These are phyloP conservation scores for Pollimyrus isidori DNA, from an alignment of 2,113 vertebrate genomes.

Conservation along the genomic window DNA sequence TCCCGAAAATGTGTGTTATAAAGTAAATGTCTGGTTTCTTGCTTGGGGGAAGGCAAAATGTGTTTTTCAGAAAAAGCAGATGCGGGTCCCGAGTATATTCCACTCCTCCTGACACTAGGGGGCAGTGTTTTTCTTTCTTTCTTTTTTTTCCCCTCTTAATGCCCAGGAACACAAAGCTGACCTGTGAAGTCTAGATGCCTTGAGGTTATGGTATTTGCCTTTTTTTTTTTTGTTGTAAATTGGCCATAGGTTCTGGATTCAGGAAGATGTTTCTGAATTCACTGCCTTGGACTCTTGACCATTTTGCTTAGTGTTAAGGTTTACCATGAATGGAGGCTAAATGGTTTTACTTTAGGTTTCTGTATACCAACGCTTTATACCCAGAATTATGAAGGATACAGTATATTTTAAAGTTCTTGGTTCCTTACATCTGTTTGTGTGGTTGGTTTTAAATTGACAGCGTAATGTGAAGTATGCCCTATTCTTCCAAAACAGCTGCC, in stretches of 20 bases:
- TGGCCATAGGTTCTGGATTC: neutral
- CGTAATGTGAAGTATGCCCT: neutral
- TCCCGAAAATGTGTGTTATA: neutral
- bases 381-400: neutral
- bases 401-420: neutral
- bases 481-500: neutral
- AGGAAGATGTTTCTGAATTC: neutral
- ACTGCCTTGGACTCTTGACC: neutral
- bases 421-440: neutral
- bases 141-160: neutral
- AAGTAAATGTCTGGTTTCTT: neutral
- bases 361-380: neutral
- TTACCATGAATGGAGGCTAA: neutral
- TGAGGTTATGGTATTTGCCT: neutral
- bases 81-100: neutral
- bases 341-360: neutral
- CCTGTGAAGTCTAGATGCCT: neutral
- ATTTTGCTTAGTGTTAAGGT: neutral
- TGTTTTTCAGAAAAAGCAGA: neutral
- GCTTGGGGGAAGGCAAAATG: neutral
- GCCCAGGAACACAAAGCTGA: neutral
- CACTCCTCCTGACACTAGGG: conserved; percentile 35
- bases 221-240: neutral
- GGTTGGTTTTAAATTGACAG: neutral
- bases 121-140: conserved; percentile 53